Evolutionary conservation across 2,888 invertebrate genomes (phyloP), one percentile per base, ranked within the genome.

Genomic region (Amiota mariae): DNA sequence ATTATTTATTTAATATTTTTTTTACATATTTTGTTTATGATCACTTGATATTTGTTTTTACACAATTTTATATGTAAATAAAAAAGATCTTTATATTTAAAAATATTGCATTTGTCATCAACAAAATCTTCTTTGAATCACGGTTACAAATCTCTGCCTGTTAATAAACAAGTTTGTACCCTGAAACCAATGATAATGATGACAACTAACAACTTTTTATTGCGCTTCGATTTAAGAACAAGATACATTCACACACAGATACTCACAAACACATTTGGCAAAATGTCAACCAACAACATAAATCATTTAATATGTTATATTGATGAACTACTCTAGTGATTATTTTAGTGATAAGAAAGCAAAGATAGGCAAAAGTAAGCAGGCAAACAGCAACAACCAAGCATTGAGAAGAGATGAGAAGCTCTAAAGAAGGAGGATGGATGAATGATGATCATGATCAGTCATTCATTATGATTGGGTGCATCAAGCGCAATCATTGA

Each of bases 201-300:
- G 84, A 83, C 82, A 81, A 75, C 75, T 80, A 80, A 79, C 83
- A 81, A 82, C 36, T 82, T 84, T 82, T 83, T 75, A 81, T 84
- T 82, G 82, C 80, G 82, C 59, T 59, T 59, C 18, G 20, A 59
- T 59, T 15, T 20, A 15, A 8, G 59, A 8, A 8, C 1, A 15
- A 11, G 15, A 59, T 18, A 59, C 10, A 18, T 15, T 15, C n/a
- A 54, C n/a, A 12, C 3, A 54, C 54, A 54, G 11, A 54, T 10
- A 12, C 54, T 10, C 54, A n/a, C n/a, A 13, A 8, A 3, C n/a
- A 12, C 54, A 1, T 36, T 36, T 36, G 36, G 36, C 6, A 36
- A 2, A 36, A 36, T 36, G 36, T 6, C 36, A 36, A 36, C 3
- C 36, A 36, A 36, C 36, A 36, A 36, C 36, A 36, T 36, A 36